Conservation (phyloP, 2,888 invertebrate species). For the Tetragnatha montana region DNA sequence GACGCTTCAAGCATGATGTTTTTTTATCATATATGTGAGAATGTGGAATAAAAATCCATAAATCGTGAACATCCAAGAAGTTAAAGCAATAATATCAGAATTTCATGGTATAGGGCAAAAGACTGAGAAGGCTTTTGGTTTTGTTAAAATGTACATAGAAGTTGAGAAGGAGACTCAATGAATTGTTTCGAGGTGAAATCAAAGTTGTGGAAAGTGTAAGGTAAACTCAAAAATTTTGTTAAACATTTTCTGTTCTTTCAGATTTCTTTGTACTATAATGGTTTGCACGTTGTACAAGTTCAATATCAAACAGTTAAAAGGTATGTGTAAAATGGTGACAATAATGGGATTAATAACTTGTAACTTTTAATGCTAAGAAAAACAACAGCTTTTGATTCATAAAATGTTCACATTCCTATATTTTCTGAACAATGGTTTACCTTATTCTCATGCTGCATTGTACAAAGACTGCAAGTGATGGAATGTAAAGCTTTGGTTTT, state of each 20-base stretch:
- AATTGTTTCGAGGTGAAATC: slow-evolving; percentile 22
- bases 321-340: background rate
- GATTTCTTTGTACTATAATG: background rate
- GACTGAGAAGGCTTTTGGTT: slow-evolving; percentile 17
- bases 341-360: background rate
- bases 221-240: background rate
- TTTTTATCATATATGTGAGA: background rate
- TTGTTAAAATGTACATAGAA: slow-evolving; percentile 24
- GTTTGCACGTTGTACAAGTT: background rate
- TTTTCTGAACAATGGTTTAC: background rate
- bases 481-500: slow-evolving; percentile 9
- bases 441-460: background rate
- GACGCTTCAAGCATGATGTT: background rate
- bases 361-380: background rate
- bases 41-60: background rate
- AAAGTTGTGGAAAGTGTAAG: slow-evolving; percentile 11
- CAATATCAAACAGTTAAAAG: background rate
- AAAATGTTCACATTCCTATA: background rate
- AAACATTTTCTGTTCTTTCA: background rate
- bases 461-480: background rate
- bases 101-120: background rate
- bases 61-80: background rate
- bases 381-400: background rate
- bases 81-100: slow-evolving; percentile 24
- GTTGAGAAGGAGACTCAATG: background rate